A percentile compares a stretch with the other conserved stretches of the same genome.
These are phyloP conservation scores for Altica lythri DNA, from an alignment of 2,888 invertebrate species.

Conservation along the genomic window DNA sequence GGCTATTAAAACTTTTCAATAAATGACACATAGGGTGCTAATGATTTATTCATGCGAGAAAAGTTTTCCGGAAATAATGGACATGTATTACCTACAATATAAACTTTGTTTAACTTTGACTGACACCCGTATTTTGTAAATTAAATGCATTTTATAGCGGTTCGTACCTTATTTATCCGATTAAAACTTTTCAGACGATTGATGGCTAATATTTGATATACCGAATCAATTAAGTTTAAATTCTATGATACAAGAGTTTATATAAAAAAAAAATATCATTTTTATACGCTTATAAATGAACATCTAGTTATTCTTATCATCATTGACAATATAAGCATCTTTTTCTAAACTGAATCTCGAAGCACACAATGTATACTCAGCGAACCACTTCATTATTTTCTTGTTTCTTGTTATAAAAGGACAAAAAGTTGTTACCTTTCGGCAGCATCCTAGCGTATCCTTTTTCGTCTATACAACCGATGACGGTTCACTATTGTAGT, in stretches of 20 bases:
- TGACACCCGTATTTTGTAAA: slow-evolving; percentile 15
- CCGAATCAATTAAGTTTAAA: too few species aligned
- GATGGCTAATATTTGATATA: slow-evolving; percentile 5
- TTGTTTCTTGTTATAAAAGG: slow-evolving; percentile 17
- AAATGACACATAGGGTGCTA: slow-evolving; percentile 12
- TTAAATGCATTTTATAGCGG: slow-evolving; percentile 15
- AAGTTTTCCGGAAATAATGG: slow-evolving; percentile 22
- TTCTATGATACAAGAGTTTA: too few species aligned
- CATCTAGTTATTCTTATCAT: too few species aligned
- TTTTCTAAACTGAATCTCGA: too few species aligned
- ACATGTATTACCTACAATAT: slow-evolving; percentile 22
- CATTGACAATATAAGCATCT: too few species aligned
- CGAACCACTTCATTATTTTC: slow-evolving; percentile 25
- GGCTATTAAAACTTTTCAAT: slow-evolving; percentile 18
- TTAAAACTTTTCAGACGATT: slow-evolving; percentile 14
- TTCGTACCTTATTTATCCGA: background rate
- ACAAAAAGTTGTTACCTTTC: slow-evolving; percentile 25
- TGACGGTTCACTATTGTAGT: slow-evolving; percentile 21
- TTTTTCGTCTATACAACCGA: slow-evolving; percentile 20
- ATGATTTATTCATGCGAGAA: slow-evolving; percentile 25
- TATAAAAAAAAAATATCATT: too few species aligned
- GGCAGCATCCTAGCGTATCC: slow-evolving; percentile 21
- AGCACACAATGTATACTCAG: slow-evolving; percentile 11
- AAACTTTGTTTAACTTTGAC: slow-evolving; percentile 21
- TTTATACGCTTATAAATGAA: too few species aligned